These are phyloP conservation scores for Atopsyche davidsoni DNA, from an alignment of 1,140 invertebrate genomes.

Conservation along the genomic window DNA sequence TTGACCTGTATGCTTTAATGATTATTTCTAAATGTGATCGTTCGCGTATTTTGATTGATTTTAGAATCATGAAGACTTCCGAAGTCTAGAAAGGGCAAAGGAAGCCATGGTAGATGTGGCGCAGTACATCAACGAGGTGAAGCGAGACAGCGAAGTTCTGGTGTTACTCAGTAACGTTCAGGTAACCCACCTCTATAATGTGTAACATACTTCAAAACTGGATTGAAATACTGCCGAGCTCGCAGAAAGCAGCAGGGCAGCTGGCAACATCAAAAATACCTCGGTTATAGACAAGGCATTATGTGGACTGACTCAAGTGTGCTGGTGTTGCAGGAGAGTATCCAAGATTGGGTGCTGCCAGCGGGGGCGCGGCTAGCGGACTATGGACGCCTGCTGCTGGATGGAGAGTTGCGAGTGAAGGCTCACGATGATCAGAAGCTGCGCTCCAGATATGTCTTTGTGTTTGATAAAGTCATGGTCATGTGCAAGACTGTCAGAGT, in stretches of 20 bases:
- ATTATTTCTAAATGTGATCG: not conserved
- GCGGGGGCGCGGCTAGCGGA: slow-evolving; percentile 73
- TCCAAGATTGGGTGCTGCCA: slow-evolving; percentile 74
- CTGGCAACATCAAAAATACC: too few species aligned
- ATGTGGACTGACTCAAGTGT: not conserved
- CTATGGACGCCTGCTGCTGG: slow-evolving; percentile 84
- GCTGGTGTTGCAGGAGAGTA: slow-evolving; percentile 57
- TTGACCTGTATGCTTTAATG: too few species aligned
- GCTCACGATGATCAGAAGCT: slow-evolving; percentile 83
- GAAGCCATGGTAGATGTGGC: slow-evolving; percentile 97
- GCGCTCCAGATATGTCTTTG: slow-evolving; percentile 85
- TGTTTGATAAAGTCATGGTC: slow-evolving; percentile 94
- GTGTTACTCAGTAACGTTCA: slow-evolving; percentile 88
- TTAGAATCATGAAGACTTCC: slow-evolving; percentile 74
- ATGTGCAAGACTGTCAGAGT: slow-evolving; percentile 86
- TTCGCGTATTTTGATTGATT: slow-evolving; percentile 15
- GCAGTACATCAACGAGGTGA: slow-evolving; percentile 98
- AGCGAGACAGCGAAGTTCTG: slow-evolving; percentile 89
- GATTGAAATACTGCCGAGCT: not conserved
- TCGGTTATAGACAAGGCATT: not conserved
- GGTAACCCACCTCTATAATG: slow-evolving; percentile 39
- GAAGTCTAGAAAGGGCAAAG: slow-evolving; percentile 77
- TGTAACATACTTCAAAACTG: not conserved
- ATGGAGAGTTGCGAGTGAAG: slow-evolving; percentile 90
- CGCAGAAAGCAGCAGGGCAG: too few species aligned